A percentile compares a stretch with the other conserved stretches of the same genome.
Conservation (phyloP, 2,888 invertebrate species). For the Odontocerum albicorne region DNA sequence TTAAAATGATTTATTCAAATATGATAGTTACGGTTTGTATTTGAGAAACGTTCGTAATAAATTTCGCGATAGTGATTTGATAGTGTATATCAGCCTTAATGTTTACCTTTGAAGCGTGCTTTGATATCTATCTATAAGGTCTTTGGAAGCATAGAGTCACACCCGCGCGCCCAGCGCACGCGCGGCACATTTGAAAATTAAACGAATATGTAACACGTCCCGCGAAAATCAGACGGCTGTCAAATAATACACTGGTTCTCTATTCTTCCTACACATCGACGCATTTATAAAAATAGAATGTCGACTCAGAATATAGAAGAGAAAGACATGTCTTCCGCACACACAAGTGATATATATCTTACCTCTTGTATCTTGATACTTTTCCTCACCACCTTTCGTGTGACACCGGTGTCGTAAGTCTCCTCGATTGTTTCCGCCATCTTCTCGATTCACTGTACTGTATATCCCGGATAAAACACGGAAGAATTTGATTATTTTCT, state of each 20-base stretch:
- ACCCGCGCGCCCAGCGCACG: background rate
- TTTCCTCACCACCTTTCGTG: slow-evolving; percentile 69
- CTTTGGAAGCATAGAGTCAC: slow-evolving; percentile 1
- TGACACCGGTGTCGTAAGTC: slow-evolving; percentile 68
- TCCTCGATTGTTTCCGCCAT: slow-evolving; percentile 74
- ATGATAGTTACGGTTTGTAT: too few relatives aligned
- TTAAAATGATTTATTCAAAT: too few relatives aligned
- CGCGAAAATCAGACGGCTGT: slow-evolving; percentile 19
- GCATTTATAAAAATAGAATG: slow-evolving; percentile 12
- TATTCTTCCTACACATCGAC: slow-evolving; percentile 20
- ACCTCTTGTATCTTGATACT: slow-evolving; percentile 75
- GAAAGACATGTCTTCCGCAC: slow-evolving; percentile 10
- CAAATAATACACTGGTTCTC: slow-evolving; percentile 7
- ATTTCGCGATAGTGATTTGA: too few relatives aligned
- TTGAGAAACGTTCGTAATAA: too few relatives aligned
- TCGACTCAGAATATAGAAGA: too few relatives aligned
- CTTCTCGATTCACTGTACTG: slow-evolving; percentile 14
- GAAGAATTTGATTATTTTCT: background rate
- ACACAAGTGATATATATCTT: slow-evolving; percentile 51
- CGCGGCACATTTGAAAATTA: slow-evolving; percentile 12
- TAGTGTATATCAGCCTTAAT: too few relatives aligned
- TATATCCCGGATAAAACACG: slow-evolving; percentile 14
- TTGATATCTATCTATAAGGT: too few relatives aligned
- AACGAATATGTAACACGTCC: slow-evolving; percentile 25
- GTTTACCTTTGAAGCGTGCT: too few relatives aligned